These are phyloP conservation scores for Cherax quadricarinatus DNA, from an alignment of 1,140 invertebrate genomes.

Conservation along the genomic window DNA sequence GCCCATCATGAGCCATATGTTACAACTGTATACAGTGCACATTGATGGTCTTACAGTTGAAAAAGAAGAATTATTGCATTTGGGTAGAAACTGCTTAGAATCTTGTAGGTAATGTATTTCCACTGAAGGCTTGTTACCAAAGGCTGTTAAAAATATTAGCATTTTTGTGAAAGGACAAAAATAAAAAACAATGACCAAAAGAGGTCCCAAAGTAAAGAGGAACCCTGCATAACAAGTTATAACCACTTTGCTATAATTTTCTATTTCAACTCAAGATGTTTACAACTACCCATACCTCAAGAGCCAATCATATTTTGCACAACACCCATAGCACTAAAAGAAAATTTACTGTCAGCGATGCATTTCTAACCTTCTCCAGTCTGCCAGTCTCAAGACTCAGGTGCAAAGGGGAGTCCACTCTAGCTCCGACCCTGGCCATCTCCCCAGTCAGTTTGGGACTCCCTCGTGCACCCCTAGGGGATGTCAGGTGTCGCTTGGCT, in stretches of 20 bases:
- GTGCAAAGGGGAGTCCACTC: constrained; percentile 28
- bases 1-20: neutral
- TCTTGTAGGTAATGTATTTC: neutral
- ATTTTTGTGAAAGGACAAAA: too few relatives aligned
- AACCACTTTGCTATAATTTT: constrained; percentile 26
- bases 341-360: constrained; percentile 6
- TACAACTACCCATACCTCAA: neutral
- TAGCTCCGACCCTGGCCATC: constrained; percentile 45
- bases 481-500: constrained; percentile 37
- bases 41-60: neutral
- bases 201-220: neutral
- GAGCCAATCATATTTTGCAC: constrained; percentile 8
- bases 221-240: neutral
- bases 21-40: constrained; percentile 10
- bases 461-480: constrained; percentile 27
- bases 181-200: neutral
- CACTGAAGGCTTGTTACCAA: neutral
- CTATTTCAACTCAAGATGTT: constrained; percentile 36
- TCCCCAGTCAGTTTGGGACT: constrained; percentile 42
- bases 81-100: neutral
- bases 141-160: neutral
- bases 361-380: constrained; percentile 52
- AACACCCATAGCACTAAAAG: constrained; percentile 30
- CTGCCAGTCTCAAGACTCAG: constrained; percentile 34
- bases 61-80: constrained; percentile 19